Percentiles rank a stretch among this genome's conserved stretches.
Evolutionary conservation across 2,113 vertebrate species (phyloP).

Genomic region (Carassius carassius): DNA sequence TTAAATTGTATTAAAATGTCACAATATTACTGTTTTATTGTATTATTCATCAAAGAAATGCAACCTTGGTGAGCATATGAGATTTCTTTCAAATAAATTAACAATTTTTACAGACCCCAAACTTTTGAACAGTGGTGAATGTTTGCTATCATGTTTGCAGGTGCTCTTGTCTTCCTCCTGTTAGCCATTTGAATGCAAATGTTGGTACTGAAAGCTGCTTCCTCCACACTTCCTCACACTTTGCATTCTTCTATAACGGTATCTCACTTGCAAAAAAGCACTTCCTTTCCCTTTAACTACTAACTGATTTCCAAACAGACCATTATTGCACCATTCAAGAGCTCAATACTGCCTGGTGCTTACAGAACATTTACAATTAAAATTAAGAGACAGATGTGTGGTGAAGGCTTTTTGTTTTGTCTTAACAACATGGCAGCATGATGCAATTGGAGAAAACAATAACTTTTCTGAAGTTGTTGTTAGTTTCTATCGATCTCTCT

Average conservation of each 20-base stretch:
- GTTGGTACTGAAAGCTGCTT: not conserved
- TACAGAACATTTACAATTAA: slow-evolving; percentile 29
- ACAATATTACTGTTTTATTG: too few relatives aligned
- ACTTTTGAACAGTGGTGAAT: not conserved
- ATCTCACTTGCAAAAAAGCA: not conserved
- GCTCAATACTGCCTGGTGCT: slow-evolving; percentile 23
- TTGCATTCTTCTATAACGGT: slow-evolving; percentile 12
- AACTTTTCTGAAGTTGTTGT: not conserved
- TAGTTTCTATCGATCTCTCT: slow-evolving; percentile 6
- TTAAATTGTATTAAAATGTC: too few relatives aligned
- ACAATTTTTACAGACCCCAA: not conserved
- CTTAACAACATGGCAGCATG: not conserved
- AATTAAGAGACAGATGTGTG: not conserved
- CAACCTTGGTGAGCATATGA: not conserved
- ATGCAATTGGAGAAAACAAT: not conserved
- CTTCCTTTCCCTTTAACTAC: slow-evolving; percentile 14
- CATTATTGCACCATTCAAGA: slow-evolving; percentile 6
- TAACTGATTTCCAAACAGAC: slow-evolving; percentile 40
- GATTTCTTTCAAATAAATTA: not conserved
- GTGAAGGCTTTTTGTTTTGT: not conserved
- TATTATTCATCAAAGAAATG: too few relatives aligned
- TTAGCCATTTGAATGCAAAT: slow-evolving; percentile 29
- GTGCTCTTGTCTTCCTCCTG: not conserved
- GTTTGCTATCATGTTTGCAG: not conserved
- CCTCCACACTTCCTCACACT: not conserved